Evolutionary conservation across 2,797 vertebrate genomes (phyloP).

Genomic region (Microctenopoma stevenorrisi): DNA sequence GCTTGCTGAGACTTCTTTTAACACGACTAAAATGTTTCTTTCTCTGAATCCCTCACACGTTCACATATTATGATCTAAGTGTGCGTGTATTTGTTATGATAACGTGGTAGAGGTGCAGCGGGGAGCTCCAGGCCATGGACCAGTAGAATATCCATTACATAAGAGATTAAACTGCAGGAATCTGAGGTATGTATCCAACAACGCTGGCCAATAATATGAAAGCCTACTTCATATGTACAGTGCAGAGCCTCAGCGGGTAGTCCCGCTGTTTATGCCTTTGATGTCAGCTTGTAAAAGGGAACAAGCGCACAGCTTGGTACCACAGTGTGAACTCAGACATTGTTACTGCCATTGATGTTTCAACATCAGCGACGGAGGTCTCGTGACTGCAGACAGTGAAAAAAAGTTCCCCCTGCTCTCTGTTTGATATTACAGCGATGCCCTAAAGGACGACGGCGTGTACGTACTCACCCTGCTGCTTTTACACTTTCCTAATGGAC

Average conservation of each 20-base stretch:
- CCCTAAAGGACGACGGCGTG: slow-evolving; percentile 10
- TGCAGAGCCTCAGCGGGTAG: slow-evolving; percentile 48
- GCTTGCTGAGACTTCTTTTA: slow-evolving; percentile 42
- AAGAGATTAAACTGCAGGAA: slow-evolving; percentile 82
- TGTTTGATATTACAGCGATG: slow-evolving; percentile 5
- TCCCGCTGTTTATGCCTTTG: slow-evolving; percentile 64
- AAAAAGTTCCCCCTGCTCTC: background rate
- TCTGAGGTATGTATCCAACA: slow-evolving; percentile 78
- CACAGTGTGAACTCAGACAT: slow-evolving; percentile 31
- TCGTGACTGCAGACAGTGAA: slow-evolving; percentile 9
- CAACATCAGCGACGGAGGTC: slow-evolving; percentile 42
- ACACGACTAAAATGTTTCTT: slow-evolving; percentile 45
- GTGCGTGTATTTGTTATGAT: slow-evolving; percentile 59
- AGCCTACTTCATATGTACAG: slow-evolving; percentile 48
- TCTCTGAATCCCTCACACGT: slow-evolving; percentile 33
- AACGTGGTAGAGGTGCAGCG: slow-evolving; percentile 55
- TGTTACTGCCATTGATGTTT: slow-evolving; percentile 48
- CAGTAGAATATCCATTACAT: slow-evolving; percentile 80
- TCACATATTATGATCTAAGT: slow-evolving; percentile 49
- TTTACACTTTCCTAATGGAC: slow-evolving; percentile 57
- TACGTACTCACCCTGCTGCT: slow-evolving; percentile 50
- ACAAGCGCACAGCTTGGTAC: slow-evolving; percentile 50
- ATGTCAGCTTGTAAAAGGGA: slow-evolving; percentile 62
- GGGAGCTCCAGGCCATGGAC: slow-evolving; percentile 59
- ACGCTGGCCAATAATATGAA: slow-evolving; percentile 68